Evolutionary conservation across 2,888 invertebrate species (phyloP), one percentile per base, ranked within the genome.

Genomic region (Leucoma salicis): DNA sequence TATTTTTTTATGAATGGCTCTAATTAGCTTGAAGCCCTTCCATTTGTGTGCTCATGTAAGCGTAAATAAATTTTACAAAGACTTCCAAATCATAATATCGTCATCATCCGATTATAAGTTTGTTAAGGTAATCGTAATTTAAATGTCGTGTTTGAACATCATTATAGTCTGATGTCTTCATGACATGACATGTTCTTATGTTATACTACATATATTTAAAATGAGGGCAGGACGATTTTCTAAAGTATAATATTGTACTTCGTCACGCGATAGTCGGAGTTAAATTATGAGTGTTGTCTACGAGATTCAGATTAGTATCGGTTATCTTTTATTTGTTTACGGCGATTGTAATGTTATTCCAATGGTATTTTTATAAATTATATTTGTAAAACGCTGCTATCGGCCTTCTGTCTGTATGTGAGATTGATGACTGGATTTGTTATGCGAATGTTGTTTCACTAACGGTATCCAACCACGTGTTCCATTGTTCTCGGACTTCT

Each of bases 261-360:
- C 52, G 68, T 57, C 80, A 80, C 76, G 78, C 78, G 53, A 75
- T 59, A 66, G 57, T 69, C 61, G n/a, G n/a, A n/a, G n/a, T n/a
- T n/a, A n/a, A n/a, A n/a, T n/a, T n/a, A n/a, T n/a, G n/a, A n/a
- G n/a, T n/a, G n/a, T n/a, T n/a, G n/a, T n/a, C n/a, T n/a, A n/a
- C 60, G 53, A 64, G 21, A 8, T 5, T 21, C 21, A 21, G 7
- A 21, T 21, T 21, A 4, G 21, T n/a, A n/a, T n/a, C n/a, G n/a
- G n/a, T n/a, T n/a, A n/a, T n/a, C n/a, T n/a, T n/a, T n/a, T n/a
- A n/a, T n/a, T n/a, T n/a, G n/a, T n/a, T n/a, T n/a, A n/a, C n/a
- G n/a, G n/a, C n/a, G n/a, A n/a, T n/a, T n/a, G n/a, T n/a, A n/a
- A n/a, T n/a, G n/a, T n/a, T n/a, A n/a, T n/a, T n/a, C n/a, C n/a